These are phyloP conservation scores for Erpobdella octoculata DNA, from an alignment of 2,888 invertebrate genomes.

Conservation along the genomic window DNA sequence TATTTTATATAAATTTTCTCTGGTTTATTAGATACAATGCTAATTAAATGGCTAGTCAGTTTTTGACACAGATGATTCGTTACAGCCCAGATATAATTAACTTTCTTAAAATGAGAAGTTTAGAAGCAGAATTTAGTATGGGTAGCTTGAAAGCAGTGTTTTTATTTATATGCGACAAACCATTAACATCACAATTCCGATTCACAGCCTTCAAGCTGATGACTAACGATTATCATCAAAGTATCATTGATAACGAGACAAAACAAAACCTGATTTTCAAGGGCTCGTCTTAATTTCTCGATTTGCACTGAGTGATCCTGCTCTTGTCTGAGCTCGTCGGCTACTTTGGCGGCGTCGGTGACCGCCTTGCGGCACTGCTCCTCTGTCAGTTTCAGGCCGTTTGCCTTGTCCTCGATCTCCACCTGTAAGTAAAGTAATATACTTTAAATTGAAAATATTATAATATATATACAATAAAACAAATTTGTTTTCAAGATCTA, in stretches of 20 bases:
- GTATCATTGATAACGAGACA: not conserved
- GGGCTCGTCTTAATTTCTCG: slow-evolving; percentile 94
- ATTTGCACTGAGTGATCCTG: slow-evolving; percentile 97
- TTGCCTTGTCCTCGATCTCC: slow-evolving; percentile 24
- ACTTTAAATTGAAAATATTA: not conserved
- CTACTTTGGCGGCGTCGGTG: slow-evolving; percentile 85
- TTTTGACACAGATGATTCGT: too few relatives aligned
- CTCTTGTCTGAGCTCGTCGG: slow-evolving; percentile 96
- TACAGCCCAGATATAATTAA: too few relatives aligned
- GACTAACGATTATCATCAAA: not conserved
- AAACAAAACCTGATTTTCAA: slow-evolving; percentile 75
- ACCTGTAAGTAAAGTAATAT: not conserved
- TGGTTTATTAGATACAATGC: not conserved
- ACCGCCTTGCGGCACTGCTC: slow-evolving; percentile 81
- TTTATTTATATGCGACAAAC: not conserved
- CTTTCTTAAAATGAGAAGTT: too few relatives aligned
- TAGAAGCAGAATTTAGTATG: too few relatives aligned
- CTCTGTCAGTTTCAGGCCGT: slow-evolving; percentile 55
- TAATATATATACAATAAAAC: not conserved
- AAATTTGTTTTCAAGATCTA: not conserved
- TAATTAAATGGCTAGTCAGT: not conserved
- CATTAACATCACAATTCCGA: not conserved
- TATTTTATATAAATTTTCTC: not conserved
- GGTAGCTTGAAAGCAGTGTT: too few relatives aligned
- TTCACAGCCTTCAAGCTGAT: not conserved